Evolutionary conservation across 2,113 vertebrate species (phyloP), one percentile per base, ranked within the genome.

Genomic region (Glareola pratincola): DNA sequence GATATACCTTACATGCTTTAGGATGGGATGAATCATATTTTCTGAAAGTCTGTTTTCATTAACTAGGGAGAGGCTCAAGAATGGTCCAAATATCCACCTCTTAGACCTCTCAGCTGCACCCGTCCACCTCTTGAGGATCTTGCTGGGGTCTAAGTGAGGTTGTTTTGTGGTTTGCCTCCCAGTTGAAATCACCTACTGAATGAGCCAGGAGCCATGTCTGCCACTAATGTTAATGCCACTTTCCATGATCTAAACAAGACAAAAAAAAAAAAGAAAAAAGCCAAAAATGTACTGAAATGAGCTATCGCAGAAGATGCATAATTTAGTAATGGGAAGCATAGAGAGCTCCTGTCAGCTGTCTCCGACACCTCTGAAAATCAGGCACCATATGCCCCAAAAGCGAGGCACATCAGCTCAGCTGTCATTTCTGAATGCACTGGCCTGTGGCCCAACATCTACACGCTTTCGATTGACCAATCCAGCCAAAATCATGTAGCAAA

Each of bases 281-380:
- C 47, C 43, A 78, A 75, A 37, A 51, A 82, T 36, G 34, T 36
- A 64, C 36, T 73, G 64, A 87, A 89, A 81, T 0, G 5, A 85
- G 43, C 43, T 84, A 63, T 43, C 12, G 1, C 51, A 67, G 63
- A 95, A 94, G 84, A 95, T 68, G 68, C 26, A 59, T 47, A 23
- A 85, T 88, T 92, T 64, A 78, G 8, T 50, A 69, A 71, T 54
- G 64, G 13, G 68, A 84, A 71, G 22, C 63, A 57, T 5, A 69
- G 59, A 2, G 26, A 80, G 23, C 48, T 94, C 50, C 80, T 96
- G 89, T 81, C 89, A 95, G 2, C 47, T 75, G 60, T 89, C 86
- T 85, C 83, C 30, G 81, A 72, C 91, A 68, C 73, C 69, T 96
- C 89, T 75, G 84, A 68, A 87, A 94, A 92, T 85, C 69, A 91